These are phyloP conservation scores for Turdus rufiventris DNA, from an alignment of 2,113 vertebrate species.

Conservation along the genomic window DNA sequence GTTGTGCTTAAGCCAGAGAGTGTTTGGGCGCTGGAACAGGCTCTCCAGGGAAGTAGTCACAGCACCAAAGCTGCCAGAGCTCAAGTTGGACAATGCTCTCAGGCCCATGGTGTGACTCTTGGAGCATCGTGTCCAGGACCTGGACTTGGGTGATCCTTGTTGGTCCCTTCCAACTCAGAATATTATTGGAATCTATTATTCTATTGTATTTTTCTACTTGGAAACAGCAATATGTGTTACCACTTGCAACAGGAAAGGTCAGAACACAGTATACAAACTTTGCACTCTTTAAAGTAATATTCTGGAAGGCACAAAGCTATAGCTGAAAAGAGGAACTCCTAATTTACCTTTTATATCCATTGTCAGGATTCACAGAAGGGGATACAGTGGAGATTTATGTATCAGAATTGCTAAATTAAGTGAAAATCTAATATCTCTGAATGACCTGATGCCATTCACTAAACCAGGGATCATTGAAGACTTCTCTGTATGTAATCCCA, in stretches of 20 bases:
- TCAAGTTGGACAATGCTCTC: not conserved
- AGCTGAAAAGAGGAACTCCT: not conserved
- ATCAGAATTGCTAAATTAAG: not conserved
- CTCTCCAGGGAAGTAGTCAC: not conserved
- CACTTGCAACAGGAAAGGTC: not conserved
- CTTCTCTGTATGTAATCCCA: not conserved
- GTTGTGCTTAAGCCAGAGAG: not conserved
- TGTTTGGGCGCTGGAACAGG: not conserved
- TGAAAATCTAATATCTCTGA: not conserved
- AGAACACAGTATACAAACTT: not conserved
- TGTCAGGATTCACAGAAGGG: not conserved
- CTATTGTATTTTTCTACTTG: not conserved
- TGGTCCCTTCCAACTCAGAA: not conserved
- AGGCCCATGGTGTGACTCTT: not conserved
- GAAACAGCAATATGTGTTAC: not conserved
- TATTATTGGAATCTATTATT: not conserved
- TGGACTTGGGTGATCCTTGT: not conserved
- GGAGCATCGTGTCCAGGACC: not conserved
- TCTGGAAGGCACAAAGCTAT: not conserved
- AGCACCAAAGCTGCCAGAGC: not conserved
- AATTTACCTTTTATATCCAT: not conserved
- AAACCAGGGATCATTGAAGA: not conserved
- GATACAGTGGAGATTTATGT: not conserved
- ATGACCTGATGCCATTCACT: not conserved
- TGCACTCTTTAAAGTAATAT: not conserved